phyloP scores from a whole-genome alignment of 2,888 invertebrate species.

The Lasioglossum zephyrum region DNA sequence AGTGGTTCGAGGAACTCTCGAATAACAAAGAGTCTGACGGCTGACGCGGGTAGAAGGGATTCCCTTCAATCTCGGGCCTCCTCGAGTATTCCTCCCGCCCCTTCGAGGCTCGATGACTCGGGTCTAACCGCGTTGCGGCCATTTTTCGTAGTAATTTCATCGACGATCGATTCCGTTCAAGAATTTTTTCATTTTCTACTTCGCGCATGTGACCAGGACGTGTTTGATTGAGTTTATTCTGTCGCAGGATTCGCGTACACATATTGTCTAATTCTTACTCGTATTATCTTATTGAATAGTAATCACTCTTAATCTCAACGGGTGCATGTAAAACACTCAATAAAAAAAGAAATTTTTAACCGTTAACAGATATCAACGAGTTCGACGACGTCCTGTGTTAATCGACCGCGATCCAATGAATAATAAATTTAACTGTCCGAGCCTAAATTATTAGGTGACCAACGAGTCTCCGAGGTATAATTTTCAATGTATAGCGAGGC shows the following conservation, averaged over 20 bases:
- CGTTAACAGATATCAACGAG: background rate
- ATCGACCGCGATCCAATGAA: background rate
- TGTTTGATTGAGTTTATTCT: background rate
- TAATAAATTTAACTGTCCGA: background rate
- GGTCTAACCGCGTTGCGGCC: slow-evolving; percentile 24
- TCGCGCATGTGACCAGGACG: background rate
- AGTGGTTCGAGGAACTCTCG: slow-evolving; percentile 61
- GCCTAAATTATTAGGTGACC: slow-evolving; percentile 10
- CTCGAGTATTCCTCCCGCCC: slow-evolving; percentile 43
- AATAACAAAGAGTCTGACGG: slow-evolving; percentile 64
- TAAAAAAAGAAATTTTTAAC: too few relatives aligned
- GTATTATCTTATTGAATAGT: too few relatives aligned
- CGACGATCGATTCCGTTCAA: slow-evolving; percentile 19
- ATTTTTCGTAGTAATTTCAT: slow-evolving; percentile 21
- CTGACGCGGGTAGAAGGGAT: slow-evolving; percentile 45
- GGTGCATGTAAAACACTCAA: too few relatives aligned
- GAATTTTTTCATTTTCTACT: background rate
- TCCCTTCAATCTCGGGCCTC: slow-evolving; percentile 45
- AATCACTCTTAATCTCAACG: too few relatives aligned
- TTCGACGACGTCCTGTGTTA: background rate
- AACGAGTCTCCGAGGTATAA: slow-evolving; percentile 21
- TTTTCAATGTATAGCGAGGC: slow-evolving; percentile 7
- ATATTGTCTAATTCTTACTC: background rate
- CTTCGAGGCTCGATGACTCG: slow-evolving; percentile 30
- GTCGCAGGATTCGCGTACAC: background rate